These are phyloP conservation scores for Notolabrus celidotus DNA, from an alignment of 2,797 vertebrate species.

Conservation along the genomic window DNA sequence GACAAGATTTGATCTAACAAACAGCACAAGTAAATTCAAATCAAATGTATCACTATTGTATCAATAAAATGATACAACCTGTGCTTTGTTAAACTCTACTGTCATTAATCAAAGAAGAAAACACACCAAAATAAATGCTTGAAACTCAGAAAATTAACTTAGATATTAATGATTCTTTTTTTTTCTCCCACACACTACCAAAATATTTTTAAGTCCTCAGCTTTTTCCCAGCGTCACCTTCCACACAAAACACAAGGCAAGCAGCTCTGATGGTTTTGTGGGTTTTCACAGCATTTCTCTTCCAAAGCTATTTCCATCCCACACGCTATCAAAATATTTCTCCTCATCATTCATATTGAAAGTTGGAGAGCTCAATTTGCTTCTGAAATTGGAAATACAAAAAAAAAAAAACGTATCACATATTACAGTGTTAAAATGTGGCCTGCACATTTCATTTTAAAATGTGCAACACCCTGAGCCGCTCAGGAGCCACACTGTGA, in stretches of 20 bases:
- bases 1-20: too few species aligned
- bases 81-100: too few species aligned
- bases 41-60: too few species aligned
- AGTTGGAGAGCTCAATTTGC: constrained; percentile 2
- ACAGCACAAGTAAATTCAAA: too few species aligned
- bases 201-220: neutral
- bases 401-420: constrained; percentile 9
- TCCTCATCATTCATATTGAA: neutral
- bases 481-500: constrained; percentile 27
- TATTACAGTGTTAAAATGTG: constrained; percentile 27
- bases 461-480: constrained; percentile 21
- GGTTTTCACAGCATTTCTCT: constrained; percentile 13
- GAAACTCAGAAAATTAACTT: too few species aligned
- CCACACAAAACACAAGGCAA: neutral
- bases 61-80: too few species aligned
- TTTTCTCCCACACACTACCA: too few species aligned
- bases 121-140: too few species aligned
- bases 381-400: constrained; percentile 6
- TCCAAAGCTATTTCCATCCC: constrained; percentile 1
- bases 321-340: constrained; percentile 8
- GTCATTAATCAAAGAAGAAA: too few species aligned
- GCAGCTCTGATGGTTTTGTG: neutral
- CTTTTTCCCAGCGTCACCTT: neutral
- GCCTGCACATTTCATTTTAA: constrained; percentile 26
- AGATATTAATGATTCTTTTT: too few species aligned